Percentiles rank a stretch among this genome's conserved stretches.
phyloP scores from a whole-genome alignment of 2,113 vertebrate species.

The Sula dactylatra region DNA sequence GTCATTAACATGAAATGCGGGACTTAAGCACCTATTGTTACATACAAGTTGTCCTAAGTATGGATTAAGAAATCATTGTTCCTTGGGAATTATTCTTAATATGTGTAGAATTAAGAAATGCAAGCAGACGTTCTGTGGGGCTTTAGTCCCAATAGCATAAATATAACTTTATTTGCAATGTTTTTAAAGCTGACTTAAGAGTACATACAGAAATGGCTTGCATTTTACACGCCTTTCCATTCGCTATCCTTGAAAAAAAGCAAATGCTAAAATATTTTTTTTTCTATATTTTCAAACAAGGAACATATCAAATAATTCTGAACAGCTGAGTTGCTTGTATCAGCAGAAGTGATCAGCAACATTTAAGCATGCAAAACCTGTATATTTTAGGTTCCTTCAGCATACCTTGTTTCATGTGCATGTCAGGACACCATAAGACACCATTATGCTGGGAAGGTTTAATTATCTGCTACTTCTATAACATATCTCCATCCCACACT shows the following conservation, averaged over 20 bases:
- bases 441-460: not conserved
- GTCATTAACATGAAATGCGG: not conserved
- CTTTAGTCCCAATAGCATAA: not conserved
- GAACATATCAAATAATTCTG: not conserved
- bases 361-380: not conserved
- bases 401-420: not conserved
- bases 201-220: not conserved
- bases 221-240: not conserved
- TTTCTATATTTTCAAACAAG: not conserved
- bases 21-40: not conserved
- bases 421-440: not conserved
- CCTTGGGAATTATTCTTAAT: not conserved
- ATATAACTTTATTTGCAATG: not conserved
- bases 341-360: not conserved
- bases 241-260: not conserved
- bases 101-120: not conserved
- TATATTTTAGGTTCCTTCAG: not conserved
- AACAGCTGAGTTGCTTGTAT: not conserved
- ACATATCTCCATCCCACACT: not conserved
- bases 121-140: not conserved
- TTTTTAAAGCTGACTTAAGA: not conserved
- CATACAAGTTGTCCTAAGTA: not conserved
- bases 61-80: not conserved
- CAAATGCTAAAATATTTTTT: not conserved
- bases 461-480: not conserved